A percentile compares a stretch with the other conserved stretches of the same genome.
Evolutionary conservation across 2,113 vertebrate genomes (phyloP).

Genomic region (Siniperca chuatsi): DNA sequence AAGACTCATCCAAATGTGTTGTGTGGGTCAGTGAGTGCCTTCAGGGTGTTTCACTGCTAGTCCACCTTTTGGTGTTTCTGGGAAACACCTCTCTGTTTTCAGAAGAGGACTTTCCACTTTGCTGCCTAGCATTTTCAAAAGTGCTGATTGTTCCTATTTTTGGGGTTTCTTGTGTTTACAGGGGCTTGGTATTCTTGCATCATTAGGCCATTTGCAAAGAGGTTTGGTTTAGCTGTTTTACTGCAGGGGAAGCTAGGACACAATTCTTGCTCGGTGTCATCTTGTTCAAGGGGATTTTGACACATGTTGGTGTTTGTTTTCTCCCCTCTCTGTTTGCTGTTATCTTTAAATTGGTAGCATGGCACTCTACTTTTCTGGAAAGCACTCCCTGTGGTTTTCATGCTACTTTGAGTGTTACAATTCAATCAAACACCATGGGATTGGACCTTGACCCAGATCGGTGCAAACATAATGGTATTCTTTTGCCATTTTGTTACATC

Average conservation of each 20-base stretch:
- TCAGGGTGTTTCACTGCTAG: conserved; percentile 49
- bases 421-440: conserved; percentile 38
- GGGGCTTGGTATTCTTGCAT: conserved; percentile 18
- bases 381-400: conserved; percentile 31
- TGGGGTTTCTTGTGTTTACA: conserved; percentile 24
- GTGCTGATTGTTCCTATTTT: conserved; percentile 54
- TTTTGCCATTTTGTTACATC: conserved; percentile 11
- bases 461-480: conserved; percentile 7
- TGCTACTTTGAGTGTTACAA: conserved; percentile 25
- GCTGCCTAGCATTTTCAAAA: conserved; percentile 44
- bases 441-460: conserved; percentile 49
- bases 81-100: conserved; percentile 70
- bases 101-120: conserved; percentile 58
- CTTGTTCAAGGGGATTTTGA: conserved; percentile 32
- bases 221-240: conserved; percentile 25
- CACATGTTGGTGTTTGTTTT: conserved; percentile 60
- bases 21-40: conserved; percentile 49
- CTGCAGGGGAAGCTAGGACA: background rate
- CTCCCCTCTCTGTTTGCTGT: conserved; percentile 1
- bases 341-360: conserved; percentile 12
- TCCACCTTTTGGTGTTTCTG: conserved; percentile 53
- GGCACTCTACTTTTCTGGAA: background rate
- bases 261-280: conserved; percentile 18
- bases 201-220: conserved; percentile 16
- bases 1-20: conserved; percentile 23